Conservation (phyloP, 2,888 invertebrate species). For the Chloromyia formosa region DNA sequence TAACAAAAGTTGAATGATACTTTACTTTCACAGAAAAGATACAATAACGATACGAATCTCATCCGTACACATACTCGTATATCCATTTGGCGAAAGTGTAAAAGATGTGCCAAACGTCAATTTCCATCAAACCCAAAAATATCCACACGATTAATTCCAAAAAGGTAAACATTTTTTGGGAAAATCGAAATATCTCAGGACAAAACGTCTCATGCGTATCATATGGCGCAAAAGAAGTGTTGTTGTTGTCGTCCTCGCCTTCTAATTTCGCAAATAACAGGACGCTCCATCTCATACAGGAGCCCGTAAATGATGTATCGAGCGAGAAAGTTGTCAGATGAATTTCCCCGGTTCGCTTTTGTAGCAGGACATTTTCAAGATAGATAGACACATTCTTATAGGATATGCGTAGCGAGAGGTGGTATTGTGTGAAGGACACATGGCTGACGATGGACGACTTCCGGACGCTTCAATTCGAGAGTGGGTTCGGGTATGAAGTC, state of each 20-base stretch:
- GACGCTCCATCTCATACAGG: neutral
- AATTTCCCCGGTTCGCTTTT: neutral
- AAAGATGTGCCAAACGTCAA: slow-evolving; percentile 28
- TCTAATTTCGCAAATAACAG: slow-evolving; percentile 3
- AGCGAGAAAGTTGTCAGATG: neutral
- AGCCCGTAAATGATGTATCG: slow-evolving; percentile 15
- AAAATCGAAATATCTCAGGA: slow-evolving; percentile 16
- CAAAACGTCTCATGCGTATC: too few relatives aligned
- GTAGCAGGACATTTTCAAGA: too few relatives aligned
- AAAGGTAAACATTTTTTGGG: slow-evolving; percentile 28
- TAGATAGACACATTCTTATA: neutral
- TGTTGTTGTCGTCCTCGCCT: neutral
- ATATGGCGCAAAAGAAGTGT: too few relatives aligned
- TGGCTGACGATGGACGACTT: slow-evolving; percentile 3
- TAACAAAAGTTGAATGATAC: too few relatives aligned
- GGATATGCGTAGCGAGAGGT: too few relatives aligned
- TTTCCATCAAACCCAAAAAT: slow-evolving; percentile 32
- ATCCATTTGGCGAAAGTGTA: slow-evolving; percentile 5
- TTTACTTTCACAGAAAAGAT: too few relatives aligned
- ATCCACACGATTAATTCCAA: slow-evolving; percentile 32
- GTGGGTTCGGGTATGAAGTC: too few relatives aligned
- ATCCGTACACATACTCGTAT: neutral
- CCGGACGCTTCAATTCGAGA: neutral
- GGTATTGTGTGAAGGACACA: neutral
- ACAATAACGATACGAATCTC: too few relatives aligned